Conservation (phyloP, 2,888 invertebrate species). For the Calameuta pallipes region DNA sequence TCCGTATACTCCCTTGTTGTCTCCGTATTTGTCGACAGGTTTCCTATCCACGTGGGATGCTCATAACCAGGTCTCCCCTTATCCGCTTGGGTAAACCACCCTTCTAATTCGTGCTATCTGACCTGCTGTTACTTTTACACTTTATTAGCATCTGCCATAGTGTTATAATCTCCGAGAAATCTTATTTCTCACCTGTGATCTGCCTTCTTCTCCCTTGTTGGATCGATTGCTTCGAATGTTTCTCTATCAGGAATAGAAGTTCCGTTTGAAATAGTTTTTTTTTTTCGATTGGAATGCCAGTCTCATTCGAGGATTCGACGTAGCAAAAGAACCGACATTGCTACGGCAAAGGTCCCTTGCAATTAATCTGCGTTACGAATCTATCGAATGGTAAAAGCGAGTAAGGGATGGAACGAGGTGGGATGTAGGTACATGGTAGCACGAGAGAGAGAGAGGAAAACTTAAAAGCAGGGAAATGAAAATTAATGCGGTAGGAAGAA, state of each 20-base stretch:
- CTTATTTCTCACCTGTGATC: background rate
- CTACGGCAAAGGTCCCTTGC: slow-evolving; percentile 50
- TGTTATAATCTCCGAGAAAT: background rate
- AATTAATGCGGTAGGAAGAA: slow-evolving; percentile 42
- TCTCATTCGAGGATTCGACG: background rate
- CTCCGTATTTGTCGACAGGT: background rate
- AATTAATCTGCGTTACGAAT: slow-evolving; percentile 56
- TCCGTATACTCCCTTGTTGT: background rate
- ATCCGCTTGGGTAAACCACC: background rate
- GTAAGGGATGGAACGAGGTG: background rate
- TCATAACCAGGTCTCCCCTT: background rate
- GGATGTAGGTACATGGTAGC: background rate
- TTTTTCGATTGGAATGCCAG: background rate
- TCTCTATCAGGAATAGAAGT: background rate
- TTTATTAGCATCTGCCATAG: slow-evolving; percentile 2
- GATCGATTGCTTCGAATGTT: background rate
- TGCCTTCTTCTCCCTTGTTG: background rate
- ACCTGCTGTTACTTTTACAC: background rate
- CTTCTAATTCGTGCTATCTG: background rate
- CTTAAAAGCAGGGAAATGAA: slow-evolving; percentile 46
- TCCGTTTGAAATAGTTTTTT: background rate
- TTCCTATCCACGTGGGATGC: background rate
- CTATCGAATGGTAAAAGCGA: slow-evolving; percentile 20
- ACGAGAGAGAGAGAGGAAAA: slow-evolving; percentile 20
- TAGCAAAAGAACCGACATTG: background rate